These are phyloP conservation scores for Scaptomyza polygonia DNA, from an alignment of 2,888 invertebrate genomes.

Conservation along the genomic window DNA sequence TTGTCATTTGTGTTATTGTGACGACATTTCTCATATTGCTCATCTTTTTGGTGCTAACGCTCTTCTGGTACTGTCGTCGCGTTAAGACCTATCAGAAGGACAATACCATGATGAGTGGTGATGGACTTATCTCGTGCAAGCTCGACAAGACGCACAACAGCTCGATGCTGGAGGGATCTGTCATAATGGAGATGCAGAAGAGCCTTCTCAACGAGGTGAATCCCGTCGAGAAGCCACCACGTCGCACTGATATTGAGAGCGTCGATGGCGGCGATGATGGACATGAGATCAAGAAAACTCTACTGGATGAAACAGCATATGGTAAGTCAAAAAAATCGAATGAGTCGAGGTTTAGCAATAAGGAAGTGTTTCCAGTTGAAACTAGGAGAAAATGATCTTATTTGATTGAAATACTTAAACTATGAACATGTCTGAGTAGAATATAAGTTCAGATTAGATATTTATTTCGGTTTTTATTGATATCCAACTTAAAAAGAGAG, in stretches of 20 bases:
- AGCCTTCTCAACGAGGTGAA: slow-evolving; percentile 93
- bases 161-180: slow-evolving; percentile 90
- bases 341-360: neutral
- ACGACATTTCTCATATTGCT: slow-evolving; percentile 86
- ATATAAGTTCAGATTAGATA: too few relatives aligned
- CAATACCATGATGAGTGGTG: slow-evolving; percentile 83
- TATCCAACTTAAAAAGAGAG: too few relatives aligned
- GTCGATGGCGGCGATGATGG: slow-evolving; percentile 92
- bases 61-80: slow-evolving; percentile 85
- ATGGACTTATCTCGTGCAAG: slow-evolving; percentile 83
- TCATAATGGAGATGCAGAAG: slow-evolving; percentile 93
- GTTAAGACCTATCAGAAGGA: slow-evolving; percentile 86
- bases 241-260: slow-evolving; percentile 90
- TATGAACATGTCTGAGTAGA: too few relatives aligned
- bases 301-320: slow-evolving; percentile 92
- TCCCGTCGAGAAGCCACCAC: slow-evolving; percentile 92
- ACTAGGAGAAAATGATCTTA: neutral
- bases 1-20: slow-evolving; percentile 85
- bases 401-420: neutral
- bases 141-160: slow-evolving; percentile 87
- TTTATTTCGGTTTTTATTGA: too few relatives aligned
- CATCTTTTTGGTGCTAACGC: slow-evolving; percentile 85
- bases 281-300: slow-evolving; percentile 92
- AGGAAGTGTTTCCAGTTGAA: neutral
- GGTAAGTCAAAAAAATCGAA: slow-evolving; percentile 86